Evolutionary conservation across 2,797 vertebrate genomes (phyloP), one percentile per base, ranked within the genome.

Genomic region (Oreonectes daqikongensis): DNA sequence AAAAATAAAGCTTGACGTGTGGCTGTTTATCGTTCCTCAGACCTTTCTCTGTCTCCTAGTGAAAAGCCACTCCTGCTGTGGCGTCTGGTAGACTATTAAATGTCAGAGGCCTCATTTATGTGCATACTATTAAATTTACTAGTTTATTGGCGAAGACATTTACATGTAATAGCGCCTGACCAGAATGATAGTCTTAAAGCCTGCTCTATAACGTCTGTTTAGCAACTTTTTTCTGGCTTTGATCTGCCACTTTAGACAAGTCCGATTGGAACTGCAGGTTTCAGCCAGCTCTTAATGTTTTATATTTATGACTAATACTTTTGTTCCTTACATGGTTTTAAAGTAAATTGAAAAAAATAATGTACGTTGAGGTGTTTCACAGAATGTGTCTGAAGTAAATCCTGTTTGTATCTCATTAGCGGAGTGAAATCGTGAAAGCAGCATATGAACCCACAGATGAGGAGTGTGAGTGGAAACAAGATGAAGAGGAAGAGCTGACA

Each of bases 401-500:
- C 26, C 5, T 68, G 2, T 42, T 3, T 78, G 14, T 75, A 30
- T 76, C 20, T 50, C 85, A 88, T 9, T 85, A 99, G 97, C 93
- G 97, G 87, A 97, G 97, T 69, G 96, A 99, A 82, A 99, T 99
- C 77, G 95, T 99, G 90, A 99, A 95, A 93, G 96, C 97, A 66
- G 89, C 91, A 68, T 98, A 98, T 83, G 98, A 99, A 87, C 98
- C 98, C 84, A 99, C 95, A 79, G 98, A 99, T 74, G 97, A 98
- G 86, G 98, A 99, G 83, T 98, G 97, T 86, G 96, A 99, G 85
- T 99, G 98, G 98, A 98, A 98, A 90, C 90, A 94, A 72, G 94
- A 98, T 86, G 94, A 91, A 6, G 97, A 98, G 68, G 97, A 97
- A 89, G 97, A 97, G 86, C 92, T 99, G 89, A 96, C 96, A 85